phyloP scores from a whole-genome alignment of 2,888 invertebrate genomes.

The Capitulum mitella region DNA sequence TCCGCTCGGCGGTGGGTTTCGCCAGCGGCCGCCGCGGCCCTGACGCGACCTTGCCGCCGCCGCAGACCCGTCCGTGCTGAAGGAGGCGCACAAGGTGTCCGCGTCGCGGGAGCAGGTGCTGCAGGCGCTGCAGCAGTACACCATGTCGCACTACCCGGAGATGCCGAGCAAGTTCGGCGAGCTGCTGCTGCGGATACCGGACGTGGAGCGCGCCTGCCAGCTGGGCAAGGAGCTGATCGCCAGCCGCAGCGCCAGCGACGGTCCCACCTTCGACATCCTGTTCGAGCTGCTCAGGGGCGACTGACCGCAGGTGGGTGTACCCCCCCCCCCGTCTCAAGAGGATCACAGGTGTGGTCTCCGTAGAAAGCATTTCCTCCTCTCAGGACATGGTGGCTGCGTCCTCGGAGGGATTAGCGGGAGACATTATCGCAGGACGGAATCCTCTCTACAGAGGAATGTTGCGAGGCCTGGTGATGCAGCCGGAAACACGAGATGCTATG shows the following conservation, averaged over 20 bases:
- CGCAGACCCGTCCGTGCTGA: constrained; percentile 80
- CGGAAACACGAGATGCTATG: no score
- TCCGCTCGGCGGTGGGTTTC: no score
- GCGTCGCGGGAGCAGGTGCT: constrained; percentile 90
- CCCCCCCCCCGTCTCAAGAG: not conserved
- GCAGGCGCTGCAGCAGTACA: constrained; percentile 86
- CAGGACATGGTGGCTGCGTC: no score
- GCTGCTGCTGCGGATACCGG: constrained; percentile 82
- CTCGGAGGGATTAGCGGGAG: no score
- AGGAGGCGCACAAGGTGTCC: constrained; percentile 87
- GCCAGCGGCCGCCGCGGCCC: no score
- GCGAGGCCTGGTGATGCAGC: no score
- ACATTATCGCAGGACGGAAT: no score
- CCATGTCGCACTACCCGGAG: constrained; percentile 80
- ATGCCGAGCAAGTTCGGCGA: constrained; percentile 93
- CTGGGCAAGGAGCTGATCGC: constrained; percentile 85
- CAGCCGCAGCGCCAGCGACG: constrained; percentile 70
- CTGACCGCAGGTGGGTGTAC: constrained; percentile 35
- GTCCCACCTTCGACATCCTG: constrained; percentile 70
- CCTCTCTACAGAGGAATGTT: no score
- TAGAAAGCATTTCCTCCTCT: no score
- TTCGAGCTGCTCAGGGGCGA: constrained; percentile 92
- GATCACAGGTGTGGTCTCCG: no score
- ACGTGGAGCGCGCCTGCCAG: constrained; percentile 89
- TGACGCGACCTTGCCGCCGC: no score